Base-by-base conservation (phyloP, 2,797 vertebrate genomes). In the Periophthalmus magnuspinnatus region DNA sequence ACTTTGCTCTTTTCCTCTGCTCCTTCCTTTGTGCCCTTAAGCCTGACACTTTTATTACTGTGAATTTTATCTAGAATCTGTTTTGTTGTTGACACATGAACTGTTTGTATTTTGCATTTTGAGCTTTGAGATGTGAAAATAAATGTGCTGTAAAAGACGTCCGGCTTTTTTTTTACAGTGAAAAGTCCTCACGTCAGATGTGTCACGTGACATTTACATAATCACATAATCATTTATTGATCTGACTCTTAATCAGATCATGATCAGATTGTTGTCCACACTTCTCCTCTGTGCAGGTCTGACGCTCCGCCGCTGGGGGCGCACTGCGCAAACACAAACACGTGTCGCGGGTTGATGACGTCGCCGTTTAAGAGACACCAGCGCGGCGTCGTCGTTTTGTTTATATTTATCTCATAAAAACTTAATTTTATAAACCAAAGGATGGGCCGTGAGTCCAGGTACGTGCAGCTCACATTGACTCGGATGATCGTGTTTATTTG, bases 401-500 rank as follows among this genome's bases (percentile, higher is more conserved):
- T 38, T 17, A 11, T 48, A 47, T 63, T 48, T 48, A n/a, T 28
- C 61, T 28, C 22, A 9, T 32, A 47, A 64, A 47, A 24, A 41
- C 8, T 2, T 24, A 16, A 45, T 28, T 28, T 47, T 48, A 4
- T 19, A 2, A 28, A 5, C 22, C 28, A 5, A 0, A 16, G 2
- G 3, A 94, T 94, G 93, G 93, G 92, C 19, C 90, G 93, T 0
- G 93, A 94, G 71, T 94, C 93, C 9, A 91, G 93, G 93, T 93
- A 74, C 63, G 86, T 14, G 55, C 0, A 5, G 4, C 55, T 6
- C 13, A 0, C 14, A 17, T 21, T 6, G 38, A n/a, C n/a, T 10
- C 33, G 3, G 10, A 41, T 14, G 24, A 21, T 3, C 28, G 8
- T 0, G 1, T 6, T 28, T 48, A 64, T 47, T 28, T 9, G 21